phyloP scores from a whole-genome alignment of 2,888 invertebrate species.

The Caenorhabditis wallacei region DNA sequence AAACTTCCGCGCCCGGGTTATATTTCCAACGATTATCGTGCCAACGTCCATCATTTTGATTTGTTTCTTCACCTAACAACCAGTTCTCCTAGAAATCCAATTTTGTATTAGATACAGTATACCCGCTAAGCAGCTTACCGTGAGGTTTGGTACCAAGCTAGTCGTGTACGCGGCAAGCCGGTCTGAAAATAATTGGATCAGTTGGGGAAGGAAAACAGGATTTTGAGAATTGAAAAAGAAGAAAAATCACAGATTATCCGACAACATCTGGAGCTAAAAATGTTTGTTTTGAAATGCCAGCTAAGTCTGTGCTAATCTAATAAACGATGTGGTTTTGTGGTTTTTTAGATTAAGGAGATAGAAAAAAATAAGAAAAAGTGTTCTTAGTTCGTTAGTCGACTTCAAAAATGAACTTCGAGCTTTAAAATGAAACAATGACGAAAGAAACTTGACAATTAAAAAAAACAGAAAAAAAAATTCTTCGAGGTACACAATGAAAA shows the following conservation, averaged over 20 bases:
- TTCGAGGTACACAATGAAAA: conserved; percentile 13
- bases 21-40: conserved; percentile 35
- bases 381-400: too few species aligned
- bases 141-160: conserved; percentile 49
- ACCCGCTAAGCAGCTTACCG: conserved; percentile 14
- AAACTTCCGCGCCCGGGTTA: conserved; percentile 46
- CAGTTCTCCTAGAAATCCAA: background rate
- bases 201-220: background rate
- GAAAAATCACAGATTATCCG: conserved; percentile 19
- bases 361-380: background rate
- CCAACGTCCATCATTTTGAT: conserved; percentile 44
- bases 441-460: conserved; percentile 17
- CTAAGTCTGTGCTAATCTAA: conserved; percentile 14
- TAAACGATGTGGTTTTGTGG: conserved; percentile 5
- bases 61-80: conserved; percentile 26
- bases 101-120: too few species aligned
- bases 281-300: conserved; percentile 13
- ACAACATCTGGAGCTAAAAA: conserved; percentile 19
- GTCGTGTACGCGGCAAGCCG: conserved; percentile 36
- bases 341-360: background rate
- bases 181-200: conserved; percentile 37
- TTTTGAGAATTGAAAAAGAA: background rate
- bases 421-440: background rate
- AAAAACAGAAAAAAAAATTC: background rate
- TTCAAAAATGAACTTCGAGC: background rate